These are phyloP conservation scores for Caloenas nicobarica DNA, from an alignment of 2,113 vertebrate species.

Conservation along the genomic window DNA sequence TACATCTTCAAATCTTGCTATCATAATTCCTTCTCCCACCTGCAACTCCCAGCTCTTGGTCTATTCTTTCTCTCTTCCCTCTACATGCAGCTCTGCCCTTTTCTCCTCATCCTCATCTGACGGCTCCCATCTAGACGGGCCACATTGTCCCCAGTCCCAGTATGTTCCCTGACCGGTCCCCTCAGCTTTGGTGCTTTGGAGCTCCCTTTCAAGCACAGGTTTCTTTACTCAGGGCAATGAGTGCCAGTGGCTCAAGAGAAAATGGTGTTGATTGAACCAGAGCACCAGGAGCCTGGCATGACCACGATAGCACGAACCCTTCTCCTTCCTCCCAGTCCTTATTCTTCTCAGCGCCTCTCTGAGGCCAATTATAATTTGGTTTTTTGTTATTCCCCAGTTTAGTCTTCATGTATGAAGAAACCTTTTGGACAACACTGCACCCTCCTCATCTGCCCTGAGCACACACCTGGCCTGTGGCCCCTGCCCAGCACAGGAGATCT, in stretches of 20 bases:
- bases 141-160: not conserved
- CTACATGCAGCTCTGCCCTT: not conserved
- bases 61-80: constrained; percentile 7
- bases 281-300: not conserved
- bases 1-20: not conserved
- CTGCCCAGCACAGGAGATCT: not conserved
- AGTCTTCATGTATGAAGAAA: not conserved
- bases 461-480: not conserved
- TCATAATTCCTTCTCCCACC: not conserved
- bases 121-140: rapidly evolving
- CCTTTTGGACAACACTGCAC: not conserved
- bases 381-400: not conserved
- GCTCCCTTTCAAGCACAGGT: not conserved
- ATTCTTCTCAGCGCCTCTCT: not conserved
- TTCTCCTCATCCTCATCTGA: not conserved
- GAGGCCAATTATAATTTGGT: rapidly evolving
- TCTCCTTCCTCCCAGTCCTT: not conserved
- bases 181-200: not conserved
- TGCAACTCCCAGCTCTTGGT: not conserved
- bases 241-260: not conserved
- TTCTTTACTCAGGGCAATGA: not conserved
- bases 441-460: not conserved
- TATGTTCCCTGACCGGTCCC: rapidly evolving
- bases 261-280: not conserved
- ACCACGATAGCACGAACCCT: not conserved